A percentile compares a stretch with the other conserved stretches of the same genome.
Conservation (phyloP, 2,113 vertebrate species). For the Tragelaphus scriptus region DNA sequence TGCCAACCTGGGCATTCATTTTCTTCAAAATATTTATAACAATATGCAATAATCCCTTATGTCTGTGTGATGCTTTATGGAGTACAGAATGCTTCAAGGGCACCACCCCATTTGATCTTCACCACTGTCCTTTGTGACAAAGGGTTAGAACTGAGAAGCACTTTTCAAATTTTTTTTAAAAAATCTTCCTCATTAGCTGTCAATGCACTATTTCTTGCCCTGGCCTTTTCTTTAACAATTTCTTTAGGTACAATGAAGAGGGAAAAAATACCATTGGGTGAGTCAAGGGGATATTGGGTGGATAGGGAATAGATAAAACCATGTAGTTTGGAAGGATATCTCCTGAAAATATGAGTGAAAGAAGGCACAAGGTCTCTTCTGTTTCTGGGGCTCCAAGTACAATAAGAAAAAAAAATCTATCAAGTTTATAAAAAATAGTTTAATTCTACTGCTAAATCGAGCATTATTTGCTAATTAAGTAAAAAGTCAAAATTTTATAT, state of each 20-base stretch:
- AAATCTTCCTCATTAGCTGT: not conserved
- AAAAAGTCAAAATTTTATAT: not conserved
- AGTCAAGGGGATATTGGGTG: not conserved
- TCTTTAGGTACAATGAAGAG: not conserved
- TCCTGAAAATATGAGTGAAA: not conserved
- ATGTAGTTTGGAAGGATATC: not conserved
- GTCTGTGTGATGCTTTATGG: not conserved
- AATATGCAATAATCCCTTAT: not conserved
- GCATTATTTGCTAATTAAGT: not conserved
- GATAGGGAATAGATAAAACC: not conserved
- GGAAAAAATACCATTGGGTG: not conserved
- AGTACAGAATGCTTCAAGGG: not conserved
- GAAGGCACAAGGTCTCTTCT: not conserved
- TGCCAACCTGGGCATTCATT: not conserved
- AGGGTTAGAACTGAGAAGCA: not conserved
- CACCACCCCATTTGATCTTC: not conserved
- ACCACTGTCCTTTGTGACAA: not conserved
- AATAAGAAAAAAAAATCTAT: not conserved
- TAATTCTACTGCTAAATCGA: not conserved
- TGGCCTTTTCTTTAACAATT: not conserved
- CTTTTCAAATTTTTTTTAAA: not conserved
- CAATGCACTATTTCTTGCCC: not conserved
- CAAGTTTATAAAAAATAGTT: not conserved
- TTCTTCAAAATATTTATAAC: not conserved
- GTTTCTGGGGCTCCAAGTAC: not conserved